Evolutionary conservation across 2,888 invertebrate species (phyloP).

Genomic region (Pristionchus fissidentatus): DNA sequence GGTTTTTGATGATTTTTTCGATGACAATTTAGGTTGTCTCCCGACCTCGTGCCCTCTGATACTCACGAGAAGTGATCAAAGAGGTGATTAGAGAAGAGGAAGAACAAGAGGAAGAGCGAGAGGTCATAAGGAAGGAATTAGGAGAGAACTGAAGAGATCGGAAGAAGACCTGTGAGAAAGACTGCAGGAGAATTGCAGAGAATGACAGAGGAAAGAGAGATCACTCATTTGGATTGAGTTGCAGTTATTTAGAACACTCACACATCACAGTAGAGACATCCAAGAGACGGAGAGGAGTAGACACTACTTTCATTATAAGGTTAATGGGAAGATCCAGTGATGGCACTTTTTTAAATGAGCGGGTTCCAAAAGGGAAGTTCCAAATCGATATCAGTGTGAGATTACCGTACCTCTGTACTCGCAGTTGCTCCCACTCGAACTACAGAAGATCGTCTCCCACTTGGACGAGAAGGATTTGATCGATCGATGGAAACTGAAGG

Average conservation of each 20-base stretch:
- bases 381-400: neutral
- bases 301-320: too few species aligned
- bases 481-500: conserved; percentile 20
- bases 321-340: too few species aligned
- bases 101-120: conserved; percentile 12
- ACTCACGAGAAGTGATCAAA: too few species aligned
- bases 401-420: neutral
- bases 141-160: neutral
- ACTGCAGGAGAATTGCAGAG: neutral
- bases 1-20: too few species aligned
- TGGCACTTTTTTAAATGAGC: too few species aligned
- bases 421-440: neutral
- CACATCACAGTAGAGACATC: too few species aligned
- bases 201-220: neutral
- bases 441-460: neutral
- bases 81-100: conserved; percentile 1
- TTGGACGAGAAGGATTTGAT: neutral
- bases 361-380: too few species aligned
- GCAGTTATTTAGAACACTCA: too few species aligned
- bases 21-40: too few species aligned
- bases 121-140: neutral
- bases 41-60: too few species aligned
- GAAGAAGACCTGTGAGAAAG: conserved; percentile 12
- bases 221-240: too few species aligned
- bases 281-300: too few species aligned